Conservation (phyloP, 35 echinoderm and acorn worm species). For the Hemicentrotus pulcherrimus region DNA sequence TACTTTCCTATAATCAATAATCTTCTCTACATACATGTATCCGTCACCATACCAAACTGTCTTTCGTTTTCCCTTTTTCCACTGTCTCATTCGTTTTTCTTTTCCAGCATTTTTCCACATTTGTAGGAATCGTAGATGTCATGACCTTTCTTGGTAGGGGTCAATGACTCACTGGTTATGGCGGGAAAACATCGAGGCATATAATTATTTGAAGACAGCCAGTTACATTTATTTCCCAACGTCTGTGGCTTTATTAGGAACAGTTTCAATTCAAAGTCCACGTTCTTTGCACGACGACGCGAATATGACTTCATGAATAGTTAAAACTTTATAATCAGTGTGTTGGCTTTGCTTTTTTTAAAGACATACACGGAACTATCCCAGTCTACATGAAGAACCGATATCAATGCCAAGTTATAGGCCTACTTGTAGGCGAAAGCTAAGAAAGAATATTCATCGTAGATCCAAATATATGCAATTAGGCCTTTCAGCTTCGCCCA, state of each 20-base stretch:
- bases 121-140: background rate
- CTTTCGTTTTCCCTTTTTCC: background rate
- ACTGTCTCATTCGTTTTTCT: background rate
- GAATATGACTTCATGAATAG: background rate
- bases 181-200: background rate
- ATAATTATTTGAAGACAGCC: background rate
- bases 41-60: background rate
- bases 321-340: too few relatives aligned
- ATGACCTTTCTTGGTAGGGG: constrained; percentile 4
- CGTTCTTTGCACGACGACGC: background rate
- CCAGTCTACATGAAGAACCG: too few relatives aligned
- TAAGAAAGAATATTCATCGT: too few relatives aligned
- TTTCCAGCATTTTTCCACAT: background rate
- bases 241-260: background rate
- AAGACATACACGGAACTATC: too few relatives aligned
- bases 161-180: background rate
- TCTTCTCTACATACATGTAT: background rate
- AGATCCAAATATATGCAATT: too few relatives aligned
- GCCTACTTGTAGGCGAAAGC: too few relatives aligned
- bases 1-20: background rate
- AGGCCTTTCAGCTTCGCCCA: too few relatives aligned
- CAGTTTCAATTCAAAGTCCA: background rate
- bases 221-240: background rate
- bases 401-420: too few relatives aligned
- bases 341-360: background rate